Base-by-base conservation (phyloP, 2,797 vertebrate genomes). In the Anguilla anguilla region DNA sequence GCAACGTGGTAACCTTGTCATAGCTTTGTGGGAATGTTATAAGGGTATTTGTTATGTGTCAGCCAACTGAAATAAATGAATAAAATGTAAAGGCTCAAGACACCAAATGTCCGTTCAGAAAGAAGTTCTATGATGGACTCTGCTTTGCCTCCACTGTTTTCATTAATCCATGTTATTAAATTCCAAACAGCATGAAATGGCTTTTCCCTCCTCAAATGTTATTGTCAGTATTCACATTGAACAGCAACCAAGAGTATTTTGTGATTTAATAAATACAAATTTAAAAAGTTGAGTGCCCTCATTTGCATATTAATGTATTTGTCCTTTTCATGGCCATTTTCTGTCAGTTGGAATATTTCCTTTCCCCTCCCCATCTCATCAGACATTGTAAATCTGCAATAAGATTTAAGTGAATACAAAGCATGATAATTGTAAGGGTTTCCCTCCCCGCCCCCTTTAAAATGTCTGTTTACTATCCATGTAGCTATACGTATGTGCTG, bases 331-430 rank as follows among this genome's bases (percentile, higher is more conserved):
- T 11, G 5, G 31, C 4, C 72, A 39, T 77, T 77, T 77, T 15
- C 72, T 6, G 31, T 43, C 72, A 77, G 6, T 77, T 17, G 72
- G 31, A 35, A 43, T 39, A 77, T 72, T 31, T 39, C 74, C 69
- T 10, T 19, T 25, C 9, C 72, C 35, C 31, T 9, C 28, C 28
- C 69, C 19, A 51, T 49, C 46, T 51, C 79, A 82, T 11, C 53
- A 59, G 31, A 28, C 28, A 15, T 35, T 55, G 28, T 84, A 84
- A 84, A 31, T 53, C n/a, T 57, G 53, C 83, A 84, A 31, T 84
- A 84, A 84, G 28, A 59, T 35, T 84, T 82, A 51, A 82, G 79
- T 53, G 53, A 84, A 35, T 72, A n/a, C 25, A 53, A 72, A 86
- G 22, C 25, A 74, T 86, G 85, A n/a, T 43, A 69, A 13, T 72